A percentile compares a stretch with the other conserved stretches of the same genome.
Conservation (phyloP, 2,888 invertebrate species). For the Ennomos erosarius region DNA sequence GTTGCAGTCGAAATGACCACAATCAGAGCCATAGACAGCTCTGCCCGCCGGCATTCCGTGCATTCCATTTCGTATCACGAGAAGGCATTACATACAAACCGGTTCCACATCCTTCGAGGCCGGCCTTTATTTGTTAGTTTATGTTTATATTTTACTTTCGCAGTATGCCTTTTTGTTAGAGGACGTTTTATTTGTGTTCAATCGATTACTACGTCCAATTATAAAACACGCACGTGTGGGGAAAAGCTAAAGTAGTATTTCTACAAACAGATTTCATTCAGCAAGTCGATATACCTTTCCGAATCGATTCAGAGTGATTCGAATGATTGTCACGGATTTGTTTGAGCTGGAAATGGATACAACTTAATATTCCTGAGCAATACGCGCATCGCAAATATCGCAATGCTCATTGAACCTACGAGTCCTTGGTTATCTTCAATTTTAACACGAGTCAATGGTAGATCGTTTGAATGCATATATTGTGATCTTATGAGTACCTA, state of each 20-base stretch:
- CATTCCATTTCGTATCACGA: constrained; percentile 54
- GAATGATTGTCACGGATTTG: constrained; percentile 14
- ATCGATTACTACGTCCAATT: constrained; percentile 14
- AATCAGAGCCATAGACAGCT: constrained; percentile 37
- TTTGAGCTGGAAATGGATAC: constrained; percentile 9
- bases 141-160: constrained; percentile 39
- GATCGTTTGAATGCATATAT: too few species aligned
- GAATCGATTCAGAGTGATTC: not conserved
- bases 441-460: too few species aligned
- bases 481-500: too few species aligned
- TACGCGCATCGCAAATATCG: constrained; percentile 26
- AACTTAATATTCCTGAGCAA: constrained; percentile 33
- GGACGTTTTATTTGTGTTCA: constrained; percentile 12
- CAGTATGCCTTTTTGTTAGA: constrained; percentile 30
- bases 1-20: constrained; percentile 30
- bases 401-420: constrained; percentile 38
- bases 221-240: not conserved
- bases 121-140: constrained; percentile 56
- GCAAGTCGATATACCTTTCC: not conserved
- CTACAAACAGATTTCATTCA: too few species aligned
- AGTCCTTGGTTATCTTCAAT: too few species aligned
- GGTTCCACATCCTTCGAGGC: constrained; percentile 68
- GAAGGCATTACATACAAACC: constrained; percentile 52
- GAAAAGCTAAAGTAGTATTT: too few species aligned
- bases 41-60: constrained; percentile 54